phyloP scores from a whole-genome alignment of 2,888 invertebrate genomes.

The Zele albiditarsus region DNA sequence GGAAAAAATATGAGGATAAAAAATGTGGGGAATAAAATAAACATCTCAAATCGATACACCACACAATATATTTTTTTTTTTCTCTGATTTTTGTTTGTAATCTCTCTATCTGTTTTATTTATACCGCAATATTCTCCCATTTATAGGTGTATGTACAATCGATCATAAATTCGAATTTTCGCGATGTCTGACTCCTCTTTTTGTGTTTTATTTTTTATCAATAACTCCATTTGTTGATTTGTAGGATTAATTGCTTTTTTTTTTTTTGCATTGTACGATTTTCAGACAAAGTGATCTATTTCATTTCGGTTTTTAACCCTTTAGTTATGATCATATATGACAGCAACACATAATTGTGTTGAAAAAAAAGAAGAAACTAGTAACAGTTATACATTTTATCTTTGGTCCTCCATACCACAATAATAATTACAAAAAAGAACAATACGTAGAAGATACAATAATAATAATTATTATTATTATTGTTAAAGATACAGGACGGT shows the following conservation, averaged over 20 bases:
- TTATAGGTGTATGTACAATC: background rate
- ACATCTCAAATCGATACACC: slow-evolving; percentile 24
- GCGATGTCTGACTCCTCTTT: background rate
- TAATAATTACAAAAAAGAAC: slow-evolving; percentile 49
- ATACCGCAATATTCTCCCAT: slow-evolving; percentile 29
- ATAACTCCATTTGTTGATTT: background rate
- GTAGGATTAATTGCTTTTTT: background rate
- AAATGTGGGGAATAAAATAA: background rate
- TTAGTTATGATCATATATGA: background rate
- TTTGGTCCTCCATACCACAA: slow-evolving; percentile 57
- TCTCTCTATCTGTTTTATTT: slow-evolving; percentile 11
- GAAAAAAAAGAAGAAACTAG: slow-evolving; percentile 43
- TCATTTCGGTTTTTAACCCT: background rate
- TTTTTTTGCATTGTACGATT: background rate
- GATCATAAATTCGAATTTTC: background rate
- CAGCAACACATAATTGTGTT: slow-evolving; percentile 37
- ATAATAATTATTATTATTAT: slow-evolving; percentile 23
- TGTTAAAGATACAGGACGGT: slow-evolving; percentile 4
- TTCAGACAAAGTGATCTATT: background rate
- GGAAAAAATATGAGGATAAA: background rate
- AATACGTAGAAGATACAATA: slow-evolving; percentile 26
- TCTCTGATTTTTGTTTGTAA: slow-evolving; percentile 20
- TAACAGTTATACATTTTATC: slow-evolving; percentile 37
- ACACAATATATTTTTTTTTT: slow-evolving; percentile 25
- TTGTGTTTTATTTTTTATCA: slow-evolving; percentile 18